These are phyloP conservation scores for Drosophila arizonae DNA, from an alignment of 1,140 invertebrate genomes.

Conservation along the genomic window DNA sequence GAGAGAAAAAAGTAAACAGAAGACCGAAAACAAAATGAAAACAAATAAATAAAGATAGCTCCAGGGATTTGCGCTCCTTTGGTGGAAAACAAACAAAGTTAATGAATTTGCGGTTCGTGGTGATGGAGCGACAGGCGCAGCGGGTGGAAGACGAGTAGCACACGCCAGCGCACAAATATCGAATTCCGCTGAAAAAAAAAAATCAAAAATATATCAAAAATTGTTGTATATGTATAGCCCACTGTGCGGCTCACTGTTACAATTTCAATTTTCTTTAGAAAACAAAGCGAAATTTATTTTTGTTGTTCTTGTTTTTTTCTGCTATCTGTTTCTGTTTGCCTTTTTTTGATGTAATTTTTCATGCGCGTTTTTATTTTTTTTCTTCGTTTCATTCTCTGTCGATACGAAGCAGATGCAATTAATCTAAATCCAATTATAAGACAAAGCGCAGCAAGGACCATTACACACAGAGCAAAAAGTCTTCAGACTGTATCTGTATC, in stretches of 20 bases:
- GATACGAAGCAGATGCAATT: slow-evolving; percentile 68
- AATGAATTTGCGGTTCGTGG: slow-evolving; percentile 71
- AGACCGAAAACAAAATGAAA: slow-evolving; percentile 22
- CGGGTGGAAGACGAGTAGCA: slow-evolving; percentile 67
- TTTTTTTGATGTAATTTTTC: slow-evolving; percentile 70
- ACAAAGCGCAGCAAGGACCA: slow-evolving; percentile 65
- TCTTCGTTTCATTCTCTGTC: neutral
- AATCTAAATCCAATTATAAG: slow-evolving; percentile 83
- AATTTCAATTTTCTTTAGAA: slow-evolving; percentile 65
- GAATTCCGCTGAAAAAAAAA: slow-evolving; percentile 53
- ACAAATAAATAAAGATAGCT: slow-evolving; percentile 1
- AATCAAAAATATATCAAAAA: too few species aligned
- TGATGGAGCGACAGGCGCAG: slow-evolving; percentile 35
- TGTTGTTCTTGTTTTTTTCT: neutral
- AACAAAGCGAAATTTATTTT: slow-evolving; percentile 29
- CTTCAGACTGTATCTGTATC: slow-evolving; percentile 1
- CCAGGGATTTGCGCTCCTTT: slow-evolving; percentile 12
- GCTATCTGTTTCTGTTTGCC: neutral
- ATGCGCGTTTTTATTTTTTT: slow-evolving; percentile 41
- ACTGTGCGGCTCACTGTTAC: slow-evolving; percentile 27
- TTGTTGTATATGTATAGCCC: neutral
- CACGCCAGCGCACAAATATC: slow-evolving; percentile 31
- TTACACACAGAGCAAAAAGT: slow-evolving; percentile 42
- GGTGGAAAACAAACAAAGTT: slow-evolving; percentile 35
- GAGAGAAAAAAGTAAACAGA: neutral